A percentile compares a stretch with the other conserved stretches of the same genome.
These are phyloP conservation scores for Nannospalax galili DNA, from an alignment of 2,113 vertebrate genomes.

Conservation along the genomic window DNA sequence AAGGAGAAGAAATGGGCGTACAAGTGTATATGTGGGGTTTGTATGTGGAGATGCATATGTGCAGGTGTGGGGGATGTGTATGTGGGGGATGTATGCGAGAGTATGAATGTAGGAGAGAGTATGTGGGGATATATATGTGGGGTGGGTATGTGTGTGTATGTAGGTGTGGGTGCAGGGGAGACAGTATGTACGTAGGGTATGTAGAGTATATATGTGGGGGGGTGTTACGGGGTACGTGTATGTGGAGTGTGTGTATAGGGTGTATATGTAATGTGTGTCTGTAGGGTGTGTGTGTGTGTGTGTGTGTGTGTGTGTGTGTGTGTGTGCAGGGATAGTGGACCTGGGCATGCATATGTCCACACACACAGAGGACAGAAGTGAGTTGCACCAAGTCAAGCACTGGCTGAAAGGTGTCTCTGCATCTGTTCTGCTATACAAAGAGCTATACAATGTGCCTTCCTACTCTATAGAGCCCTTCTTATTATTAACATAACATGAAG, in stretches of 20 bases:
- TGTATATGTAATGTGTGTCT: background rate
- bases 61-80: no score
- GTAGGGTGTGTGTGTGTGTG: background rate
- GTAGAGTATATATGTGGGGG: background rate
- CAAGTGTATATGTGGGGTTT: background rate
- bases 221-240: background rate
- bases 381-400: no score
- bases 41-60: background rate
- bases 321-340: background rate
- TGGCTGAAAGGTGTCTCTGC: background rate
- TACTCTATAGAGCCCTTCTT: background rate
- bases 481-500: background rate
- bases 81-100: background rate
- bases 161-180: background rate
- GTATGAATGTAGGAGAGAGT: background rate
- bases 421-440: background rate
- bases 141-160: background rate
- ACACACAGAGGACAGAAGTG: background rate
- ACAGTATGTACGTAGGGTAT: background rate
- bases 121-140: background rate
- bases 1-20: background rate
- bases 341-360: background rate
- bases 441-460: background rate
- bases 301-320: background rate
- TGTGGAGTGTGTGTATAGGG: no score